Conservation (phyloP, 2,113 vertebrate species). For the Sphyrna mokarran region DNA sequence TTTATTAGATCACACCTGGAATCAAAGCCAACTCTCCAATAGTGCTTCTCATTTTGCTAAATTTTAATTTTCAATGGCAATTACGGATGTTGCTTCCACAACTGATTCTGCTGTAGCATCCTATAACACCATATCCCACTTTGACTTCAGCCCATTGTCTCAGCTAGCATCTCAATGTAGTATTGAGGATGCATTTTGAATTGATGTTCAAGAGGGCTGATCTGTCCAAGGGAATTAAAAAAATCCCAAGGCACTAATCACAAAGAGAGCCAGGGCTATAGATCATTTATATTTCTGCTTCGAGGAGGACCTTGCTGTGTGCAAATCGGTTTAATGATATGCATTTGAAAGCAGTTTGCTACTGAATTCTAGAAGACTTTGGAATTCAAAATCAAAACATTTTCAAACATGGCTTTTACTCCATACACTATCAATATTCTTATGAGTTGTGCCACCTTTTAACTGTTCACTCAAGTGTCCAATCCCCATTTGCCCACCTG, state of each 20-base stretch:
- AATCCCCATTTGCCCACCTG: not conserved
- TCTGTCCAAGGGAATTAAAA: no score
- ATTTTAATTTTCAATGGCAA: not conserved
- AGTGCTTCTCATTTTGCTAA: no score
- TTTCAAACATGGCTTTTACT: not conserved
- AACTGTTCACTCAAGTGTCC: not conserved
- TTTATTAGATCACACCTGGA: not conserved
- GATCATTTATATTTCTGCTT: no score
- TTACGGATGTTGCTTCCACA: not conserved
- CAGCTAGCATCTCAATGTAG: not conserved
- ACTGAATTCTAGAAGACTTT: not conserved
- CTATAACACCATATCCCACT: not conserved
- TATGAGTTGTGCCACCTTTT: not conserved
- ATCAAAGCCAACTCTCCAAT: not conserved
- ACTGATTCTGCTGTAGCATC: not conserved
- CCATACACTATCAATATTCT: not conserved
- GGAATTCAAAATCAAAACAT: not conserved
- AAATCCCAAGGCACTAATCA: no score
- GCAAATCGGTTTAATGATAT: not conserved
- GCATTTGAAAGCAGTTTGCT: not conserved
- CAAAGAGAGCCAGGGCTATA: no score
- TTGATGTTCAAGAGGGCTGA: not conserved
- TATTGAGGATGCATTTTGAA: not conserved
- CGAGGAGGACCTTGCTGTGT: no score
- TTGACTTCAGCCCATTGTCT: not conserved